These are phyloP conservation scores for Microplitis demolitor DNA, from an alignment of 1,140 invertebrate species.

Conservation along the genomic window DNA sequence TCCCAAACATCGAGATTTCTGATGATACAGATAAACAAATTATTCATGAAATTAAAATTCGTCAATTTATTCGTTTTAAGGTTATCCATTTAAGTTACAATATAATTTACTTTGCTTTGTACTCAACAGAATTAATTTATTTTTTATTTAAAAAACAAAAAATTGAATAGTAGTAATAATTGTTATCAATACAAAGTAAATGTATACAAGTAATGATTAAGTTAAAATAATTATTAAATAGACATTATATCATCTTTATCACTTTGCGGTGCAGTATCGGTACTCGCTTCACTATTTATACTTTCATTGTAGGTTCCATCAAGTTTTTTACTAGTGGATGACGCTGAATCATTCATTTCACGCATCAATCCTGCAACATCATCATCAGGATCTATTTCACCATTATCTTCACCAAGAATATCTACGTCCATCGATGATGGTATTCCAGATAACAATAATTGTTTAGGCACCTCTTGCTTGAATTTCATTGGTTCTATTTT, in stretches of 20 bases:
- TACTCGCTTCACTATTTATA: conserved; percentile 56
- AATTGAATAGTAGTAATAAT: too few relatives aligned
- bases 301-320: conserved; percentile 47
- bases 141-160: too few relatives aligned
- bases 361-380: conserved; percentile 60
- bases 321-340: conserved; percentile 39
- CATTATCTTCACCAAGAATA: conserved; percentile 44
- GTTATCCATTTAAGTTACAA: too few relatives aligned
- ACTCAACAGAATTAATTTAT: too few relatives aligned
- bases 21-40: too few relatives aligned
- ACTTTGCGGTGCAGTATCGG: conserved; percentile 57
- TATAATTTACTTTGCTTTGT: too few relatives aligned
- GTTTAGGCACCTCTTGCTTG: not conserved
- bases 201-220: too few relatives aligned
- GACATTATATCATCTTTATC: conserved; percentile 53
- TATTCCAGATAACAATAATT: conserved; percentile 23
- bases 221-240: conserved; percentile 30
- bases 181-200: too few relatives aligned
- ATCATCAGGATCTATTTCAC: conserved; percentile 58
- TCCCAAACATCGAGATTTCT: too few relatives aligned
- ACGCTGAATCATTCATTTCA: conserved; percentile 56
- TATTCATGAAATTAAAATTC: too few relatives aligned
- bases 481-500: conserved; percentile 56
- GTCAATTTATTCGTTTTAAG: too few relatives aligned
- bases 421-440: conserved; percentile 48